Percentiles rank a stretch among this genome's conserved stretches.
Conservation (phyloP, 2,888 invertebrate genomes). For the Dasysyrphus albostriatus region DNA sequence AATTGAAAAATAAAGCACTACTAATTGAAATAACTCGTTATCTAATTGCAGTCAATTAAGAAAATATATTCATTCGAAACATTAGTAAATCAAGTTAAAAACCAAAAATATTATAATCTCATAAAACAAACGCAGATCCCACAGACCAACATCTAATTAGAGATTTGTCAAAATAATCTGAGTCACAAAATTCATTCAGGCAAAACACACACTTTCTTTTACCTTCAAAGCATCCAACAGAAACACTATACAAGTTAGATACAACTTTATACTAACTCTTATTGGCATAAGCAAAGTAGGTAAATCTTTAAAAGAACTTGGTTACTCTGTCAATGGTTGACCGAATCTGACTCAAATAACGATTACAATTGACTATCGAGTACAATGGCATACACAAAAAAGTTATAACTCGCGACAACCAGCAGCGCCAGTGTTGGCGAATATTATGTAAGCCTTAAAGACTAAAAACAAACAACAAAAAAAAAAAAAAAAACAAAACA, state of each 20-base stretch:
- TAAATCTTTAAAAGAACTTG: conserved; percentile 54
- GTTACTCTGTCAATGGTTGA: conserved; percentile 64
- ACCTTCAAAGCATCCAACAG: conserved; percentile 50
- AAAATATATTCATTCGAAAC: conserved; percentile 43
- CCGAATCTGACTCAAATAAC: conserved; percentile 70
- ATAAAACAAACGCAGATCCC: conserved; percentile 20
- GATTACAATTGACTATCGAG: conserved; percentile 72
- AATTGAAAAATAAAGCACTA: conserved; percentile 19
- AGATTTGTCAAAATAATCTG: conserved; percentile 55
- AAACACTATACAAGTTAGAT: conserved; percentile 14
- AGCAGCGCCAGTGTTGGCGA: conserved; percentile 59
- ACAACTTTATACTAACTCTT: conserved; percentile 38
- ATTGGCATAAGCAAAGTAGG: conserved; percentile 43
- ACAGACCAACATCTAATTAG: conserved; percentile 35
- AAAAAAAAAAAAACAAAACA: conserved; percentile 20
- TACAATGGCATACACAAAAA: conserved; percentile 69
- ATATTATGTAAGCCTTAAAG: conserved; percentile 61
- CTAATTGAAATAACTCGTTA: conserved; percentile 35
- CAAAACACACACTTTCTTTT: conserved; percentile 69
- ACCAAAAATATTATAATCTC: conserved; percentile 24
- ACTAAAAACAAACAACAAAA: conserved; percentile 23
- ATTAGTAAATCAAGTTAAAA: conserved; percentile 37
- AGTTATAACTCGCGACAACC: conserved; percentile 43
- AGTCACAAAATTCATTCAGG: conserved; percentile 64
- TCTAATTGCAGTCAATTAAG: conserved; percentile 57